A percentile compares a stretch with the other conserved stretches of the same genome.
Conservation (phyloP, 1,140 invertebrate species). For the Micrasema minimum region DNA sequence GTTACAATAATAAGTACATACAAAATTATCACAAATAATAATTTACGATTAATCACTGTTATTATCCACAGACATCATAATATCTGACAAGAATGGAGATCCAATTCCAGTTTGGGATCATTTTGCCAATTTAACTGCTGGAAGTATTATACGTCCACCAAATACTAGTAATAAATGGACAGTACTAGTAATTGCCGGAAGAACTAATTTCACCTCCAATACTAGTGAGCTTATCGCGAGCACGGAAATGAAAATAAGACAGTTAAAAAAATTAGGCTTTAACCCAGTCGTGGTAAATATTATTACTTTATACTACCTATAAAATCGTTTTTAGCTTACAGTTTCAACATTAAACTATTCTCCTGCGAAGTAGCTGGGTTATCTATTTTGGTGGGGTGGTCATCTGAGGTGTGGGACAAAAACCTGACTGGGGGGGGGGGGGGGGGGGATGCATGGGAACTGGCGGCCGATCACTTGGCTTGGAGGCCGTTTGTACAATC, state of each 20-base stretch:
- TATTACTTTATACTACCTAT: background rate
- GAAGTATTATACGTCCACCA: constrained; percentile 25
- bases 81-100: constrained; percentile 59
- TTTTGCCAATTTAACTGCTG: constrained; percentile 25
- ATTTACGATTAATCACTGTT: too few species aligned
- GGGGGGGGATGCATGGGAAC: too few species aligned
- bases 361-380: too few species aligned
- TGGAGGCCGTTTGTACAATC: too few species aligned
- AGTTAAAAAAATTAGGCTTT: constrained; percentile 69
- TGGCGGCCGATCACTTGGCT: too few species aligned
- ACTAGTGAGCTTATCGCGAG: constrained; percentile 59
- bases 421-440: too few species aligned
- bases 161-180: constrained; percentile 51
- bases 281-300: constrained; percentile 66
- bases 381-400: too few species aligned
- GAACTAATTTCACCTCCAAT: constrained; percentile 60
- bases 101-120: constrained; percentile 56
- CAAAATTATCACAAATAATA: too few species aligned
- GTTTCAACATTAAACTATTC: too few species aligned
- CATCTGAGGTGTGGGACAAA: too few species aligned
- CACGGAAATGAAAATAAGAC: constrained; percentile 65
- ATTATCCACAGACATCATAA: constrained; percentile 59
- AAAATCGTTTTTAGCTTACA: too few species aligned
- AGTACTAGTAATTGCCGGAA: constrained; percentile 60
- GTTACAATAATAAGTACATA: too few species aligned